Evolutionary conservation across 2,888 invertebrate genomes (phyloP), one percentile per base, ranked within the genome.

Genomic region (Anaspis maculata): DNA sequence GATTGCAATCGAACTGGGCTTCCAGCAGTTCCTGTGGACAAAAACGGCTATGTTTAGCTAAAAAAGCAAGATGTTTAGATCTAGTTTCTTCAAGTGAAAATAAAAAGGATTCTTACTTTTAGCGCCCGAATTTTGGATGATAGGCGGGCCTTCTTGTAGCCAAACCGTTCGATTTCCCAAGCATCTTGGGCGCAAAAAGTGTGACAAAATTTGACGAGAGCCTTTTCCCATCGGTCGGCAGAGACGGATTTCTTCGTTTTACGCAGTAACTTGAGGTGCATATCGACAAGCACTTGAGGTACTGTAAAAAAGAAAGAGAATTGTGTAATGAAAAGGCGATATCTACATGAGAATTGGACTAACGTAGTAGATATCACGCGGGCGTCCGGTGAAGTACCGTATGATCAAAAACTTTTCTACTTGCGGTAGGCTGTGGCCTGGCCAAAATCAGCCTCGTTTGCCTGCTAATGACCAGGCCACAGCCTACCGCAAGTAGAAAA

Each of bases 111-210:
- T 49, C 54, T 61, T 76, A 92, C 92, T 77, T 94, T 90, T 36
- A 96, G 73, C 50, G 91, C 76, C 48, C 86, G 77, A 39, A 97
- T 72, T 72, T 96, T 96, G 9, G 92, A 84, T 52, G 79, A 77
- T 30, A 89, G 72, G 53, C 88, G 83, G 45, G 91, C 80, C 68
- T 92, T 89, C 62, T 88, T 89, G 68, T 95, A 97, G 22, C 95
- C 94, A 70, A 92, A 92, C 47, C 92, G 74, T 65, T 95, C 94
- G 34, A 96, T 73, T 70, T 95, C 94, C 92, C 92, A 92, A 34
- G 88, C 92, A 73, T 95, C 94, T 57, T 90, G 85, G 45, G 83
- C 82, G 45, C 83, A 83, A 56, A 90, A 90, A 29, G 80, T 79
- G 60, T 91, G 88, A 64, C 91, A 90, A 67, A 94, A 89, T 71